Evolutionary conservation across 37 sponge, comb jelly and placozoan genomes (phyloP).

Genomic region (Aplysina aerophoba): DNA sequence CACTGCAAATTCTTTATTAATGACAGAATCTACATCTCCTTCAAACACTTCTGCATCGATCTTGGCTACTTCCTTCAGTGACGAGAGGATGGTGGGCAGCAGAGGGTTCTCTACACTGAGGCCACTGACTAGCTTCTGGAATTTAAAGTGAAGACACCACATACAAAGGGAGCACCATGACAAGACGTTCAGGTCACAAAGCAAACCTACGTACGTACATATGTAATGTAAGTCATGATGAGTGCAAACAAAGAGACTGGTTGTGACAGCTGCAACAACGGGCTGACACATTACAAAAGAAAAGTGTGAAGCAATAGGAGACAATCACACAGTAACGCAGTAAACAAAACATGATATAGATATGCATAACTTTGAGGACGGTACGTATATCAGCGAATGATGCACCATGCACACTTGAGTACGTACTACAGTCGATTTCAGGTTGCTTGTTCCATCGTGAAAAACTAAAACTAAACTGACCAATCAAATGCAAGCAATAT

Average conservation of each 20-base stretch:
- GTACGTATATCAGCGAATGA: no score
- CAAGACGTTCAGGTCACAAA: constrained; percentile 7
- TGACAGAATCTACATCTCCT: constrained; percentile 41
- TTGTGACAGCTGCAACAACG: background rate
- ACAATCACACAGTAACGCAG: no score
- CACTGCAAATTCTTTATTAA: constrained; percentile 56
- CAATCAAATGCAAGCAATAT: no score
- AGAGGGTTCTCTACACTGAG: constrained; percentile 48
- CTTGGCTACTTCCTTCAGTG: constrained; percentile 58
- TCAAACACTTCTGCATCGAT: constrained; percentile 57
- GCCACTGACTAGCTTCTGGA: constrained; percentile 40
- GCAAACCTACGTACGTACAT: no score
- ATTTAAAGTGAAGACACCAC: background rate
- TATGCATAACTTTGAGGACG: no score
- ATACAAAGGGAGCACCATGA: background rate
- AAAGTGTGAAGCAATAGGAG: no score
- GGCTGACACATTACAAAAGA: no score
- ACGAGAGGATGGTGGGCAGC: constrained; percentile 44
- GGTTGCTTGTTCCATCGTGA: no score
- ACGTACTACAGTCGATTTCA: no score
- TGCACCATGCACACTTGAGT: no score
- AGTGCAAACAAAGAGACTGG: background rate
- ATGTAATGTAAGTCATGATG: background rate
- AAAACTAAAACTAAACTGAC: no score
- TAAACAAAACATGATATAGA: no score